These are phyloP conservation scores for Brienomyrus brachyistius DNA, from an alignment of 2,113 vertebrate genomes.

Conservation along the genomic window DNA sequence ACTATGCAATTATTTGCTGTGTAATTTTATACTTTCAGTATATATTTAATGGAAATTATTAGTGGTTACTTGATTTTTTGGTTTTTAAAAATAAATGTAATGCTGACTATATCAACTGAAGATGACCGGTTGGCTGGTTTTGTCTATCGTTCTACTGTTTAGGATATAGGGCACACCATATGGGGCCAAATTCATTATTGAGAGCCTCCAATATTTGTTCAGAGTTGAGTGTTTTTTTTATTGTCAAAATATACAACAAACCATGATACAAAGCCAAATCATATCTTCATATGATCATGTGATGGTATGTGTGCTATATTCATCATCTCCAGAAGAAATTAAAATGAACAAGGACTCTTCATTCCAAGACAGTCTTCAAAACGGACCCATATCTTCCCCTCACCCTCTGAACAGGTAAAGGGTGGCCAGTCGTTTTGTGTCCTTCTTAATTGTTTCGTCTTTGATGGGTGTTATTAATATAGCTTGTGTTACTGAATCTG, in stretches of 20 bases:
- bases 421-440: neutral
- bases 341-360: constrained; percentile 38
- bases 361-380: constrained; percentile 44
- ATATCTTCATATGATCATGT: neutral
- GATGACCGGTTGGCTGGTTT: neutral
- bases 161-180: neutral
- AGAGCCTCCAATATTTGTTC: neutral
- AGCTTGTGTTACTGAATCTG: neutral
- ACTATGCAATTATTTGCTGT: neutral
- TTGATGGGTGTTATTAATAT: neutral
- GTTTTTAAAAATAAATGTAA: neutral
- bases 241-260: neutral
- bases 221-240: neutral
- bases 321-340: constrained; percentile 29
- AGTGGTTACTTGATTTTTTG: neutral
- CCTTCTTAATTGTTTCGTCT: neutral
- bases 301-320: constrained; percentile 4
- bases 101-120: neutral
- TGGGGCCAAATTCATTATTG: neutral
- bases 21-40: neutral
- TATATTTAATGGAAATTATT: neutral
- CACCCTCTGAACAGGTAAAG: constrained; percentile 52
- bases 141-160: neutral
- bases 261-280: neutral
- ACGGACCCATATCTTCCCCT: constrained; percentile 41